These are phyloP conservation scores for Trachelus iudaicus DNA, from an alignment of 2,888 invertebrate genomes.

Conservation along the genomic window DNA sequence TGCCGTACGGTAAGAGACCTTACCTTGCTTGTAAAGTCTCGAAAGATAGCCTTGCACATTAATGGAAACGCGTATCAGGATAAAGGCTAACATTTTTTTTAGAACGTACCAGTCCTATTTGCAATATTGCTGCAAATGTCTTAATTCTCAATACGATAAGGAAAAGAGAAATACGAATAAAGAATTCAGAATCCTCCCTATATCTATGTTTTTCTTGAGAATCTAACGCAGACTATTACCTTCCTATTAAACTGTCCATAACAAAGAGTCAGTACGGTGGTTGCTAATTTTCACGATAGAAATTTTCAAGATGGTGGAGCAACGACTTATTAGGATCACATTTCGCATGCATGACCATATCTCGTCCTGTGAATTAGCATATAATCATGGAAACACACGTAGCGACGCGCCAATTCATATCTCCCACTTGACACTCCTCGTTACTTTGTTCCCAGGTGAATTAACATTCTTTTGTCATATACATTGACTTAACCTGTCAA, in stretches of 20 bases:
- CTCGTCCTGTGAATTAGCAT: slow-evolving; percentile 41
- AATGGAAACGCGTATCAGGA: neutral
- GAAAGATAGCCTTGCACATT: neutral
- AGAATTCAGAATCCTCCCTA: no score
- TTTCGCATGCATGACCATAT: slow-evolving; percentile 36
- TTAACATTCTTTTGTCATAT: slow-evolving; percentile 43
- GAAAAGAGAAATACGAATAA: no score
- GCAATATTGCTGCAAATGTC: neutral
- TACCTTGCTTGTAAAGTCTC: neutral
- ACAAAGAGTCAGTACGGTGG: no score
- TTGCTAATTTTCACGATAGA: no score
- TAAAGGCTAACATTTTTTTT: no score
- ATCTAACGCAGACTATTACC: no score
- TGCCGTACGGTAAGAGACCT: slow-evolving; percentile 18
- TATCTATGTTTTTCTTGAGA: no score
- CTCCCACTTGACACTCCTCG: slow-evolving; percentile 22
- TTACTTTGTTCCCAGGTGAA: slow-evolving; percentile 26
- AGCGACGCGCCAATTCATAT: slow-evolving; percentile 38
- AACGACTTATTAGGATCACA: no score
- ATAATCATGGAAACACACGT: slow-evolving; percentile 44
- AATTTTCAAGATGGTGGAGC: no score
- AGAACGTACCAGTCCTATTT: no score
- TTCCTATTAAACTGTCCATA: no score
- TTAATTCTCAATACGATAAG: neutral
- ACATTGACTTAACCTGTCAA: neutral